phyloP scores from a whole-genome alignment of 2,113 vertebrate genomes.

The Oenanthe oenanthe region DNA sequence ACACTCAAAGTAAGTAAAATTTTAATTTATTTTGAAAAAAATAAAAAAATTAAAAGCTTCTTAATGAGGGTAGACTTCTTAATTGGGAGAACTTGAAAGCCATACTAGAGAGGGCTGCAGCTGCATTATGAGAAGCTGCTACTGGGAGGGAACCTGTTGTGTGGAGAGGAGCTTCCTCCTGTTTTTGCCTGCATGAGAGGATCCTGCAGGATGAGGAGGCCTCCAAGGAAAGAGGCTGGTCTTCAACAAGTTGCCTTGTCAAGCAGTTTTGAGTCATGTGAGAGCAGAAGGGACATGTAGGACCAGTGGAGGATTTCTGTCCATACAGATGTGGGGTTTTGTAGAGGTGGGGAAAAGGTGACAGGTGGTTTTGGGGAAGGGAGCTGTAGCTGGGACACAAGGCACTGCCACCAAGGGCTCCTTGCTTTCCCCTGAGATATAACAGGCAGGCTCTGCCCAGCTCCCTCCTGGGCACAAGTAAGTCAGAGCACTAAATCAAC shows the following conservation, averaged over 20 bases:
- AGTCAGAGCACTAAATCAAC: neutral
- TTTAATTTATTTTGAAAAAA: neutral
- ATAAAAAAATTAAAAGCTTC: neutral
- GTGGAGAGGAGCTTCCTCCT: fast-evolving
- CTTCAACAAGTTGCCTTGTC: neutral
- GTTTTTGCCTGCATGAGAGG: neutral
- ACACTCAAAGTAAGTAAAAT: neutral
- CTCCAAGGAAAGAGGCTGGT: neutral
- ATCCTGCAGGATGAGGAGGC: neutral
- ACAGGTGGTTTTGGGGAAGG: neutral
- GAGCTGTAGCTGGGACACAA: neutral
- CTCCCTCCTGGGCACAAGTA: neutral
- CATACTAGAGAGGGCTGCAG: neutral
- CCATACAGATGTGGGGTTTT: neutral
- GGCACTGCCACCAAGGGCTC: fast-evolving
- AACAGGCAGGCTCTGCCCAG: neutral
- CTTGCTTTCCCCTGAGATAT: neutral
- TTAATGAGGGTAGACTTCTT: neutral
- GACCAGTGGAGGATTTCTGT: neutral
- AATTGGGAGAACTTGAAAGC: neutral
- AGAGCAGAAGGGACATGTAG: neutral
- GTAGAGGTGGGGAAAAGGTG: neutral
- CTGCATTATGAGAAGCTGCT: neutral
- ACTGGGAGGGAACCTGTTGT: neutral
- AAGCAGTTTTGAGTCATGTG: neutral